These are phyloP conservation scores for Prunella himalayana DNA, from an alignment of 2,113 vertebrate species.

Conservation along the genomic window DNA sequence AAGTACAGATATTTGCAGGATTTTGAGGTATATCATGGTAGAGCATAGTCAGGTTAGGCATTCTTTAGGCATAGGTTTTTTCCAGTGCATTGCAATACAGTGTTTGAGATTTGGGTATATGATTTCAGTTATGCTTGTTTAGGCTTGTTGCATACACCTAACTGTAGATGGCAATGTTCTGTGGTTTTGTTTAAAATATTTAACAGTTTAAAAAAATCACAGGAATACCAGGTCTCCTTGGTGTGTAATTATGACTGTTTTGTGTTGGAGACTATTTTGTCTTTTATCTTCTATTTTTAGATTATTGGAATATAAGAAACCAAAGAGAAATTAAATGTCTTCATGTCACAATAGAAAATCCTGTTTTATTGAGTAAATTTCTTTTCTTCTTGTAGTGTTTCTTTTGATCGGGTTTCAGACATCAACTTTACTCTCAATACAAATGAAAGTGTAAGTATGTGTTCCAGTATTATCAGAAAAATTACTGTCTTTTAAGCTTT, in stretches of 20 bases:
- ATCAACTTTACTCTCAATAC: slow-evolving; percentile 99
- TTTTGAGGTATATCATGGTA: not conserved
- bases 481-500: not conserved
- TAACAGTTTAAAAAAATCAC: not conserved
- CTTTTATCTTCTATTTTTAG: not conserved
- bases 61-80: not conserved
- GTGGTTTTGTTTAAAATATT: not conserved
- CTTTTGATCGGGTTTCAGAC: slow-evolving; percentile 99
- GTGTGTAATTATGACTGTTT: not conserved
- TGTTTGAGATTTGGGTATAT: not conserved
- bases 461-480: not conserved
- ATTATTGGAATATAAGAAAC: not conserved
- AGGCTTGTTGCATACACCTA: not conserved
- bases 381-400: slow-evolving; percentile 83
- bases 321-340: not conserved
- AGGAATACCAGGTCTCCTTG: not conserved
- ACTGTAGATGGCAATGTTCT: not conserved
- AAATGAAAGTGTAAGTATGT: slow-evolving; percentile 95
- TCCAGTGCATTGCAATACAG: not conserved
- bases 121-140: not conserved
- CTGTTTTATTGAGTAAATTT: slow-evolving; percentile 18
- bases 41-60: not conserved
- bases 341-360: not conserved
- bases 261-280: not conserved
- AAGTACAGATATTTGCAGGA: not conserved